These are phyloP conservation scores for Prietella phreatophila DNA, from an alignment of 2,113 vertebrate genomes.

Conservation along the genomic window DNA sequence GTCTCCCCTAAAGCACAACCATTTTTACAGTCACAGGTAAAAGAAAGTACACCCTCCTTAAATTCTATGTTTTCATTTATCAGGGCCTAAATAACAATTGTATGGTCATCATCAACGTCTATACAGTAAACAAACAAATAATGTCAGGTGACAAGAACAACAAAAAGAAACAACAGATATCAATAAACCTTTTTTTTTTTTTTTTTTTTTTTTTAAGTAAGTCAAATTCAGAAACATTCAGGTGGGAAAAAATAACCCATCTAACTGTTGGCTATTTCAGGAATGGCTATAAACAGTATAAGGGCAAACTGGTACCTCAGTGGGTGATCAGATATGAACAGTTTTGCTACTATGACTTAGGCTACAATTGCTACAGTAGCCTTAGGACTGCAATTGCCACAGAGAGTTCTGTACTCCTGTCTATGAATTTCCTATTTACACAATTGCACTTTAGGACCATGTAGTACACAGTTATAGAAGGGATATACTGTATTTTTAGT, in stretches of 20 bases:
- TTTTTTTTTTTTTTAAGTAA: neutral
- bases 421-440: too few species aligned
- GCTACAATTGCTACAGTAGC: too few species aligned
- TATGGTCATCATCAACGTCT: neutral
- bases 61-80: neutral
- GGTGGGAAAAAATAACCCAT: too few species aligned
- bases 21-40: neutral
- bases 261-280: neutral
- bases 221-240: neutral
- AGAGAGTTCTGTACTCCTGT: too few species aligned
- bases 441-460: too few species aligned
- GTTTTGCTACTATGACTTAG: too few species aligned
- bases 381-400: too few species aligned
- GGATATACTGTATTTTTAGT: too few species aligned
- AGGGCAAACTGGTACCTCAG: neutral
- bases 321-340: neutral
- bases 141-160: neutral
- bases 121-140: neutral
- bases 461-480: too few species aligned
- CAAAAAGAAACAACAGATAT: too few species aligned
- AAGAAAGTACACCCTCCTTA: neutral
- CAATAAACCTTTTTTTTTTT: too few species aligned
- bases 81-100: neutral
- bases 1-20: neutral
- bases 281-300: neutral